phyloP scores from a whole-genome alignment of 2,797 vertebrate genomes.

The Helarctos malayanus region DNA sequence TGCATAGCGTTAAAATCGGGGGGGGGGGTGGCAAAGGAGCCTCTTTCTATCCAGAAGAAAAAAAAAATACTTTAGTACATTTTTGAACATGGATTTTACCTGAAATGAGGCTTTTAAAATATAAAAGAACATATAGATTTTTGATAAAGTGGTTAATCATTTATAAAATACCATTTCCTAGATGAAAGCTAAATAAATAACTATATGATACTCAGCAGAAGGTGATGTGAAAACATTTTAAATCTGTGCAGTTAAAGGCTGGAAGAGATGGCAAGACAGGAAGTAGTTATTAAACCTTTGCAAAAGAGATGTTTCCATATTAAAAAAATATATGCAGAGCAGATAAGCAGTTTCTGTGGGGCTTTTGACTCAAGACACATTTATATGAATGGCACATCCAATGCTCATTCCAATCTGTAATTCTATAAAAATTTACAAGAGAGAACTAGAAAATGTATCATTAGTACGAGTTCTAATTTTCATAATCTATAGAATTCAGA shows the following conservation, averaged over 20 bases:
- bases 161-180: slow-evolving; percentile 28
- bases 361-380: not conserved
- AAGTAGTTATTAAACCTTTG: not conserved
- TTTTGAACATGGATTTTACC: not conserved
- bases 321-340: not conserved
- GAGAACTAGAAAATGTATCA: not conserved
- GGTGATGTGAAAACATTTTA: not conserved
- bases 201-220: not conserved
- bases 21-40: not conserved
- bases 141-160: slow-evolving; percentile 21
- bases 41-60: not conserved
- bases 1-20: not conserved
- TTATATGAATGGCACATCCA: not conserved
- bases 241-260: not conserved
- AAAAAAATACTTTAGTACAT: not conserved
- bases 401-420: not conserved
- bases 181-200: not conserved
- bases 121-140: not conserved
- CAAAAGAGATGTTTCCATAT: not conserved
- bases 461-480: not conserved
- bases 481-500: not conserved
- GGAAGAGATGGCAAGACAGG: not conserved
- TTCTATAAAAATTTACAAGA: slow-evolving; percentile 36
- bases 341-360: not conserved
- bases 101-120: not conserved